Base-by-base conservation (phyloP, 1,140 invertebrate genomes). In the Melanaphis sacchari region DNA sequence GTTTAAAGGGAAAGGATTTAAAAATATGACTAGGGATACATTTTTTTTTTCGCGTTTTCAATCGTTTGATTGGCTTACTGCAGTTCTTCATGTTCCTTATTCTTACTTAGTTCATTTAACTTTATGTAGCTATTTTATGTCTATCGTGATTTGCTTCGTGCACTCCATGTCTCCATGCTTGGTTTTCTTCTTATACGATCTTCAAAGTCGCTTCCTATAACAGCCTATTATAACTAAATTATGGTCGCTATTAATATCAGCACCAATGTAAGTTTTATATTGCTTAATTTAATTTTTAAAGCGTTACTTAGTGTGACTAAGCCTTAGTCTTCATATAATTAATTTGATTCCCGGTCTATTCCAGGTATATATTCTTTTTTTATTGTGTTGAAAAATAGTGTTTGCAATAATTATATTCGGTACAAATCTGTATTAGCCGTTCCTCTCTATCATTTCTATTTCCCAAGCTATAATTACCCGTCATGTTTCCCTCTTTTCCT, bases 261-360 rank as follows among this genome's bases (percentile, higher is more conserved):
- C 93, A 76, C 88, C 93, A 59, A 59, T 54, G 41, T 88, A 93
- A 0, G 88, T 49, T 93, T 84, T 93, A 5, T 46, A 46, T 49
- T 82, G 40, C 38, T 82, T 82, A 43, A 46, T 84, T 93, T 93
- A 76, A 49, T 93, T 93, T 85, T 46, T 82, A 38, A 82, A 93
- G 15, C 81, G 41, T 93, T 93, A 7, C n/a, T 94, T 94, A 2
- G 94, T 94, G 24, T n/a, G n/a, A n/a, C n/a, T n/a, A n/a, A n/a
- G n/a, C n/a, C n/a, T 94, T 94, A 2, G 94, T 94, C 24, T 59
- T 66, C 1, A 95, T 94, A 81, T 94, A 95, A 90, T 95, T 94
- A 54, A 95, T 95, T 94, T 95, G 95, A 91, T 95, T 59, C 59
- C 54, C 43, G 95, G 94, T 24, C 94, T 95, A 40, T 94, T 95